Evolutionary conservation across 2,113 vertebrate genomes (phyloP).

Genomic region (Boulengeromyrus knoepffleri): DNA sequence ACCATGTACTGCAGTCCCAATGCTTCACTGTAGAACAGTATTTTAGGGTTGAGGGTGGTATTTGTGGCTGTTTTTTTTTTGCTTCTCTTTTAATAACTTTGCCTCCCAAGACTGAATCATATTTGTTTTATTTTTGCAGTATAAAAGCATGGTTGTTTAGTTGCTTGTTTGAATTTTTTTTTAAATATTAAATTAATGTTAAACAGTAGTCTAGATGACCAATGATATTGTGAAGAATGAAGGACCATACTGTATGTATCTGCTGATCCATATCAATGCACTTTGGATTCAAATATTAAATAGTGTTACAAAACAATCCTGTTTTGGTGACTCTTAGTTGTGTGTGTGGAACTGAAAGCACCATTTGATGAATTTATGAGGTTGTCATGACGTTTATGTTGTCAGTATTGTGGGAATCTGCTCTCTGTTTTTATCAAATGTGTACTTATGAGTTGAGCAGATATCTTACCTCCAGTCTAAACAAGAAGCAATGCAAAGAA

Average conservation of each 20-base stretch:
- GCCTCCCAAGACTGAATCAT: constrained; percentile 50
- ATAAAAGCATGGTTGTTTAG: constrained; percentile 44
- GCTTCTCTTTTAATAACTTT: constrained; percentile 36
- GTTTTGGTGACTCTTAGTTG: neutral
- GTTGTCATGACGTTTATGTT: neutral
- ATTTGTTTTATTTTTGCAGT: constrained; percentile 47
- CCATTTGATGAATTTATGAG: neutral
- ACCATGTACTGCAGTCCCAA: constrained; percentile 41
- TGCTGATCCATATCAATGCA: constrained; percentile 51
- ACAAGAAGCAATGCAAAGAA: neutral
- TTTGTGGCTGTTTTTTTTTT: constrained; percentile 38
- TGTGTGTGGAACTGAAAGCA: neutral
- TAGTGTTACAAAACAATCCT: constrained; percentile 17
- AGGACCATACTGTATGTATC: constrained; percentile 42
- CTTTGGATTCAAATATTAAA: constrained; percentile 59
- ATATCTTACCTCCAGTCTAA: neutral
- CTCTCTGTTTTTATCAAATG: neutral
- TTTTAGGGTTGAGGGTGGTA: constrained; percentile 30
- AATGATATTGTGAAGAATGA: constrained; percentile 39
- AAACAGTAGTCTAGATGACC: constrained; percentile 45
- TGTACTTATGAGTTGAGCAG: neutral
- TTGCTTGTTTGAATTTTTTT: constrained; percentile 26
- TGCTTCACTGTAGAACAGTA: constrained; percentile 30
- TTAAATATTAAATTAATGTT: constrained; percentile 21
- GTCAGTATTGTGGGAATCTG: neutral